Base-by-base conservation (phyloP, 2,797 vertebrate species). In the Xiphorhynchus erythropygius region DNA sequence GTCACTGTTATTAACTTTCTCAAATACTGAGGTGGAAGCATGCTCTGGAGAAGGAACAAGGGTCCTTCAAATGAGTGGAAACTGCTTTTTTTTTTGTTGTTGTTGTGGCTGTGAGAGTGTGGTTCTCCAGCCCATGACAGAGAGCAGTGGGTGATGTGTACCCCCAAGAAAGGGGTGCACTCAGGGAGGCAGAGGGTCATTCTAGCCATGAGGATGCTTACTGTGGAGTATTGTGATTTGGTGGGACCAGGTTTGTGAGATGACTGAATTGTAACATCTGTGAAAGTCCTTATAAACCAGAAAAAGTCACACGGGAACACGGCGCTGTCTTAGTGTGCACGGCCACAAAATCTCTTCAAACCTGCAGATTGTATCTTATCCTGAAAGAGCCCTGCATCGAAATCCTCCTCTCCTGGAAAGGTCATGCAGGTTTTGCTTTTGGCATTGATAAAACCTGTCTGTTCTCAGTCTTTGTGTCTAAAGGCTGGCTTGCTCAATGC, bases 1-100 rank as follows among this genome's bases (percentile, higher is more conserved):
- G 80, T 91, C 78, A 90, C 42, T 3, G 10, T 88, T 92, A 89
- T 49, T 93, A 90, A 84, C 70, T 97, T 92, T 71, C 77, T 89
- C 11, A 32, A 16, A 5, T 87, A 85, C 69, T 0, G 2, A 95
- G 84, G 68, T 27, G 44, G 90, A 75, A 70, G 23, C 5, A 5
- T 90, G 84, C 50, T 91, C 84, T 84, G 73, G 67, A 90, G 89
- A 91, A 65, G 35, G 77, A 69, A 89, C 47, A 80, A 46, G 46
- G 4, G 22, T 24, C 62, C 21, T 70, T 68, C 79, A 79, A 59
- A 73, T 46, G 81, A 63, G 59, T 35, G 65, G 73, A 52, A 75
- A 18, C 41, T 22, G 68, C 50, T 39, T 2, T 27, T 13, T 22
- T 17, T 17, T 3, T 53, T 79, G 41, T 47, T 22, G 44, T 56